Conservation (phyloP, 2,113 vertebrate genomes). For the Antechinus stuartii region DNA sequence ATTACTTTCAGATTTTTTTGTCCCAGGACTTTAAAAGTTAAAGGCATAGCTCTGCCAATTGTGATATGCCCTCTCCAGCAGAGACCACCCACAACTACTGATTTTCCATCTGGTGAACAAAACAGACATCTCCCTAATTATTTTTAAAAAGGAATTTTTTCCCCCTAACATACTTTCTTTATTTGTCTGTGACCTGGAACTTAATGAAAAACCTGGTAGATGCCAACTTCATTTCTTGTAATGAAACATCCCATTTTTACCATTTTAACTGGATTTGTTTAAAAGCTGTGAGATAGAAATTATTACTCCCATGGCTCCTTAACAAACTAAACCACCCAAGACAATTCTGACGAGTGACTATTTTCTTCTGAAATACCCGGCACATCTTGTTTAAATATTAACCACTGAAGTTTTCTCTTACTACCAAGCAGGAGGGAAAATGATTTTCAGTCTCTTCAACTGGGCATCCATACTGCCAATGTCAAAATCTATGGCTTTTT, state of each 20-base stretch:
- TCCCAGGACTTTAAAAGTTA: constrained; percentile 88
- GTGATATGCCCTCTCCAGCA: constrained; percentile 87
- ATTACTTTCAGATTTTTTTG: constrained; percentile 83
- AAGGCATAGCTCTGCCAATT: constrained; percentile 88
- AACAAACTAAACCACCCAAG: constrained; percentile 79
- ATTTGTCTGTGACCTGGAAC: constrained; percentile 90
- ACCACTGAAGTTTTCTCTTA: constrained; percentile 76
- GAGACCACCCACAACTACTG: constrained; percentile 89
- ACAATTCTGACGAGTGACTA: constrained; percentile 78
- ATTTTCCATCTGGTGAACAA: constrained; percentile 91
- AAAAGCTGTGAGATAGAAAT: constrained; percentile 82
- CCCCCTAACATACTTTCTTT: constrained; percentile 87
- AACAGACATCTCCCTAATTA: constrained; percentile 92
- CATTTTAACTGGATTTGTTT: constrained; percentile 81
- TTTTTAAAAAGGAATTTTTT: constrained; percentile 88
- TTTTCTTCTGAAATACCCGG: constrained; percentile 76
- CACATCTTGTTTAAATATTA: constrained; percentile 82
- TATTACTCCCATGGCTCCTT: constrained; percentile 79
- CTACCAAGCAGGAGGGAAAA: constrained; percentile 82
- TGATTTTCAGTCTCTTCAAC: constrained; percentile 83
- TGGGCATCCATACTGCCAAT: constrained; percentile 88
- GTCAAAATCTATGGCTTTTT: constrained; percentile 90
- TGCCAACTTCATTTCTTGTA: constrained; percentile 88
- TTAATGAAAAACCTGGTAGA: constrained; percentile 88
- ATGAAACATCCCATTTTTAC: constrained; percentile 87